phyloP scores from a whole-genome alignment of 2,888 invertebrate genomes.

The Eueremaeus valkanovi region DNA sequence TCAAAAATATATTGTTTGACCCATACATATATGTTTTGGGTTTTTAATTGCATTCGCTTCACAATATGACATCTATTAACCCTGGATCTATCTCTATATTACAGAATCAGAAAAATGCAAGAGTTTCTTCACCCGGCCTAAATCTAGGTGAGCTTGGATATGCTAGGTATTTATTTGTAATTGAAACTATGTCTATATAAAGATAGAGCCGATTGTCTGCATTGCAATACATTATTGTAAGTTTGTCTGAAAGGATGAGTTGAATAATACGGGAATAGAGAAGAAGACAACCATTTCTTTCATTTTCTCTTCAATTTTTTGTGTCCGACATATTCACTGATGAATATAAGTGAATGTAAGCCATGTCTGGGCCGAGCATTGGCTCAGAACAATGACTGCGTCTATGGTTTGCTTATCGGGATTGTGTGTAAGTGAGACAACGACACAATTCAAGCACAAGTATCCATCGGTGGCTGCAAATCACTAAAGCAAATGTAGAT shows the following conservation, averaged over 20 bases:
- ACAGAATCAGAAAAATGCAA: too few species aligned
- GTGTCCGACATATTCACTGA: background rate
- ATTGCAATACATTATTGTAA: background rate
- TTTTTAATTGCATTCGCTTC: too few species aligned
- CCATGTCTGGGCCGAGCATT: background rate
- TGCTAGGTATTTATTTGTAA: background rate
- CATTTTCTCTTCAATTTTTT: background rate
- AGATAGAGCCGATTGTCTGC: background rate
- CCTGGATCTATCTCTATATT: too few species aligned
- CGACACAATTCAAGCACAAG: background rate
- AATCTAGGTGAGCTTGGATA: too few species aligned
- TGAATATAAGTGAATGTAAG: background rate
- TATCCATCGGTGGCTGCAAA: constrained; percentile 15
- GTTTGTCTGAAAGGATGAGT: constrained; percentile 4
- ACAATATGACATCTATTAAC: too few species aligned
- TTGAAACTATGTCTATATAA: background rate
- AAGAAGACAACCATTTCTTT: background rate
- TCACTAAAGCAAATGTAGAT: constrained; percentile 18
- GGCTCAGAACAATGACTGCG: background rate
- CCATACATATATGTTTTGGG: too few species aligned
- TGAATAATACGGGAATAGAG: background rate
- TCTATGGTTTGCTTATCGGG: background rate
- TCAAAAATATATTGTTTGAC: too few species aligned
- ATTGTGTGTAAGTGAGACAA: background rate
- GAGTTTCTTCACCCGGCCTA: too few species aligned